Base-by-base conservation (phyloP, 1,140 invertebrate species). In the Brachionus koreanus region DNA sequence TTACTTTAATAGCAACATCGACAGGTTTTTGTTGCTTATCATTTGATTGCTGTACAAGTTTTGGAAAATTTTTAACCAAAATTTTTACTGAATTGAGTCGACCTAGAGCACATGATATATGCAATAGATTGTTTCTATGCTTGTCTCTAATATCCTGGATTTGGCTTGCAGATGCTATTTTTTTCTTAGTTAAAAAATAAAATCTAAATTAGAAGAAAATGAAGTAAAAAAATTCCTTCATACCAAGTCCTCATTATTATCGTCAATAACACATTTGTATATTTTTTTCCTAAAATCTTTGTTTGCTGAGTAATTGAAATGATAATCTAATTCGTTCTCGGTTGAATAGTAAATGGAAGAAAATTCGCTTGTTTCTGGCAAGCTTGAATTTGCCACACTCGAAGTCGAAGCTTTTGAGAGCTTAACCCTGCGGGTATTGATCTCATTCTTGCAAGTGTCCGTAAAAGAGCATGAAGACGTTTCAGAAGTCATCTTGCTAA, bases 71-170 rank as follows among this genome's bases (percentile, higher is more conserved):
- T 57, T 63, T 81, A 10, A 52, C 10, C 42, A 81, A 37, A 16
- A 43, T 29, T 81, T 10, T 63, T 3, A 63, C 63, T 19, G 49
- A 63, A 23, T 81, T 65, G 4, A 63, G 25, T 13, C 77, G 57
- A 43, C 77, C 49, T 29, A 63, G 39, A 25, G 25, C 77, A 35
- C 49, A 61, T 42, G 77, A 52, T 65, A 81, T 65, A 46, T 81
- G 77, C 35, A 81, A n/a, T 5, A 81, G 63, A 52, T 25, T 81
- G 19, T 81, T 81, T 65, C n/a, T 49, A 63, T 81, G 77, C n/a
- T 67, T 63, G 77, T 81, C 77, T 39, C 6, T 10, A 13, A 81
- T 63, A 1, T 52, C 52, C 52, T 61, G 29, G 29, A 77, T 37
- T 33, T 77, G 23, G 49, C 13, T 77, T 5, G 3, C 9, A n/a